Evolutionary conservation across 2,888 invertebrate species (phyloP), one percentile per base, ranked within the genome.

Genomic region (Molanna angustata): DNA sequence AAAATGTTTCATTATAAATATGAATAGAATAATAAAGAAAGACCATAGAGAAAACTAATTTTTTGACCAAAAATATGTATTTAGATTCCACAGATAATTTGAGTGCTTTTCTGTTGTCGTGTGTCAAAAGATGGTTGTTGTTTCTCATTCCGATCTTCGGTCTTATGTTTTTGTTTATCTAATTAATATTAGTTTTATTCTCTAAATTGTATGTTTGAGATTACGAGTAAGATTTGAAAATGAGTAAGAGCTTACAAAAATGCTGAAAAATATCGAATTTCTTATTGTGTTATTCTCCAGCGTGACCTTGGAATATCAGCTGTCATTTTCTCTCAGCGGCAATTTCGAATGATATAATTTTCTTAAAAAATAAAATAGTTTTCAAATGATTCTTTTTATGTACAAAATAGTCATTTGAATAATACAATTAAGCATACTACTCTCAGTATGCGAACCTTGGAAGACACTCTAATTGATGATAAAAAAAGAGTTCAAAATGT

Each of bases 291-390:
- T 7, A 27, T 27, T 27, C 11, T 11, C 27, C 11, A 7, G 27
- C 27, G 39, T 56, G 55, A 52, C 52, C 55, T 56, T 52, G 49
- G 48, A 31, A 17, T 22, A 56, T 56, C 52, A 56, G 56, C 56
- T 56, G 56, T 56, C 56, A 56, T 33, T 40, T 48, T 33, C 14
- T 16, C 44, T 40, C 45, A 56, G 52, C 56, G 56, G 43, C 52
- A 56, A 44, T 52, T 56, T 56, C 41, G 42, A 54, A 54, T 37
- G 33, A 37, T 49, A 18, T 19, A 33, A 20, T 44, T 33, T 44
- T 32, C 21, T 41, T 3, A 17, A 39, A 39, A 27, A 7, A 27
- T 27, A 27, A 27, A 27, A 7, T 7, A 7, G 27, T 27, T 27
- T 27, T 27, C n/a, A 33, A 11, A 13, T 33, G 35, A 45, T 16